A percentile compares a stretch with the other conserved stretches of the same genome.
Evolutionary conservation across 2,888 invertebrate species (phyloP).

Genomic region (Lasioglossum lativentre): DNA sequence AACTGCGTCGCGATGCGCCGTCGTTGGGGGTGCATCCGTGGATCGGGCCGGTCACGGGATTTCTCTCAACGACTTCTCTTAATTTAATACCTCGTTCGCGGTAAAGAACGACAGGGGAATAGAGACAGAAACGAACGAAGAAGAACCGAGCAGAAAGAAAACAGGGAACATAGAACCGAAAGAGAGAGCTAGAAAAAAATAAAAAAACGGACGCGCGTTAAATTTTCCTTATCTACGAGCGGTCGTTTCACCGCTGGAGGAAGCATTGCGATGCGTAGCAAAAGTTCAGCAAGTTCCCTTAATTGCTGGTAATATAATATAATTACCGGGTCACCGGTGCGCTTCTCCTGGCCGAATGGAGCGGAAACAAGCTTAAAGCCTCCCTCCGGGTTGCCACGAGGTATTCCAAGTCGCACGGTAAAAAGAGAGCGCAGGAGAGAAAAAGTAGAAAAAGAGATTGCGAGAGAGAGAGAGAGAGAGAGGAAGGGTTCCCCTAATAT

Average conservation of each 20-base stretch:
- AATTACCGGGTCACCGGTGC: conserved; percentile 52
- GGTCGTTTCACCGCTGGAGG: conserved; percentile 36
- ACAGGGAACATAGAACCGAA: not conserved
- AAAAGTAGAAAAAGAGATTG: not conserved
- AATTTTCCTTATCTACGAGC: conserved; percentile 49
- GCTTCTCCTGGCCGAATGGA: conserved; percentile 29
- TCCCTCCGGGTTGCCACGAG: conserved; percentile 28
- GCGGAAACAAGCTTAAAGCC: conserved; percentile 45
- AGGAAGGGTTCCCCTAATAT: conserved; percentile 36
- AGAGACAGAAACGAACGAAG: not conserved
- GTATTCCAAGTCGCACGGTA: conserved; percentile 35
- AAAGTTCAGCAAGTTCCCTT: conserved; percentile 46
- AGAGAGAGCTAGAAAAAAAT: not conserved
- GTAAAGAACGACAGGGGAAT: not conserved
- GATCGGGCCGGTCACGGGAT: conserved; percentile 15
- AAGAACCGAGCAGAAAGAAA: not conserved
- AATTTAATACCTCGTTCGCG: conserved; percentile 32
- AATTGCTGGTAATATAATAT: conserved; percentile 54
- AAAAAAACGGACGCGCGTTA: conserved; percentile 15
- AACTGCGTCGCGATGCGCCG: conserved; percentile 10
- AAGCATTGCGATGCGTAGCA: conserved; percentile 41
- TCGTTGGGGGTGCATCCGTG: conserved; percentile 15
- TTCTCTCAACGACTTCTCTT: conserved; percentile 29
- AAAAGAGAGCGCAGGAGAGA: not conserved
- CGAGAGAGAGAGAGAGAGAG: not conserved